phyloP scores from a whole-genome alignment of 2,888 invertebrate genomes.

The Tyria jacobaeae region DNA sequence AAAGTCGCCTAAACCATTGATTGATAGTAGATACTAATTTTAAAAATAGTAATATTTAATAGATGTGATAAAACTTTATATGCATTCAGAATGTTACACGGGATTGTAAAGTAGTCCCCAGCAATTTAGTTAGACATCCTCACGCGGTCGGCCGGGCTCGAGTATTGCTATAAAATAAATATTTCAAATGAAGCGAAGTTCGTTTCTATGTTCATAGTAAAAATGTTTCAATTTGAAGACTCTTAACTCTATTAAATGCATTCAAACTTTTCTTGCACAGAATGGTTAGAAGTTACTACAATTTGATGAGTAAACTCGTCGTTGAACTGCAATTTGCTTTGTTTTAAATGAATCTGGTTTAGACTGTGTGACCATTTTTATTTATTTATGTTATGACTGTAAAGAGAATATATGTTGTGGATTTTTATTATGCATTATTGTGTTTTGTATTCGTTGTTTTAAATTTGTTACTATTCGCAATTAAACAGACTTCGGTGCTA shows the following conservation, averaged over 20 bases:
- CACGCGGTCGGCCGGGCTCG: slow-evolving; percentile 14
- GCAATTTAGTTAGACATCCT: slow-evolving; percentile 43
- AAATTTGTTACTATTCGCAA: not conserved
- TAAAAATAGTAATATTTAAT: too few relatives aligned
- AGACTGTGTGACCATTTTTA: slow-evolving; percentile 42
- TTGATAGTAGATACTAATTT: too few relatives aligned
- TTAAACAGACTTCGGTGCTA: not conserved
- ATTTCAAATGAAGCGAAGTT: slow-evolving; percentile 47
- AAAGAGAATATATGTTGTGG: slow-evolving; percentile 17
- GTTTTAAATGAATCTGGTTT: slow-evolving; percentile 29
- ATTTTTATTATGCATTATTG: slow-evolving; percentile 17
- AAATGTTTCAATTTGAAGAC: slow-evolving; percentile 50
- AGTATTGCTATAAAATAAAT: slow-evolving; percentile 44
- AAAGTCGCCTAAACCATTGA: too few relatives aligned
- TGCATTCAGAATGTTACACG: too few relatives aligned
- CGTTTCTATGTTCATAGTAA: slow-evolving; percentile 42
- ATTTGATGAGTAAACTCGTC: slow-evolving; percentile 44
- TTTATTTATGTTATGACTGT: slow-evolving; percentile 36
- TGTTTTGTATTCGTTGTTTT: not conserved
- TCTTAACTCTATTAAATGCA: slow-evolving; percentile 42
- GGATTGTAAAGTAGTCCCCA: slow-evolving; percentile 28
- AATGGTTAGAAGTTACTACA: slow-evolving; percentile 38
- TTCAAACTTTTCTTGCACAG: slow-evolving; percentile 40
- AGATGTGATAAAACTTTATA: too few relatives aligned
- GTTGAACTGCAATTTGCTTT: slow-evolving; percentile 40